Evolutionary conservation across 2,113 vertebrate species (phyloP), one percentile per base, ranked within the genome.

Genomic region (Megaceryle maxima): DNA sequence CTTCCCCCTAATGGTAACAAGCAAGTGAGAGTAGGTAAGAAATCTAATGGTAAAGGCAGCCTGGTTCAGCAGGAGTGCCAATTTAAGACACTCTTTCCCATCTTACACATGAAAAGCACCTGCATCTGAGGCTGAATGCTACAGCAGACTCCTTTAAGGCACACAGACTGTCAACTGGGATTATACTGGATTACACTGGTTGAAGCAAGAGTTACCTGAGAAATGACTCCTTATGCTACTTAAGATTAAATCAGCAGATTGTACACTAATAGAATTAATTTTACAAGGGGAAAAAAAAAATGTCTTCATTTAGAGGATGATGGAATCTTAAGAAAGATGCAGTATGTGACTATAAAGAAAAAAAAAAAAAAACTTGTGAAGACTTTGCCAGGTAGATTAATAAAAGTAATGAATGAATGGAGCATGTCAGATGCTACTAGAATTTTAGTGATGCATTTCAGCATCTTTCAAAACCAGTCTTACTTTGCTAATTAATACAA

Each of bases 111-210:
- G 5, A 69, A 81, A 67, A 93, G 50, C 69, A 50, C 44, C 63
- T 64, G 74, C 73, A 84, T 25, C 44, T 69, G 68, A 70, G 35
- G 35, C 77, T 84, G 83, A 83, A 59, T 16, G 35, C 59, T 88
- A 2, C 29, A 77, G 60, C 68, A 91, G 44, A 60, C 16, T 87
- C 55, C 41, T 92, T 83, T 64, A 89, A 94, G 33, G 77, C 66
- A 82, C n/a, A 79, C 11, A 39, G 68, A 46, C 84, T 92, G 73
- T 75, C 80, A 87, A 0, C 13, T 64, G 73, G 73, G 80, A 94
- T 93, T 92, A 93, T 28, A 82, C 77, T 64, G 87, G 95, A 94
- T 97, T 93, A 93, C n/a, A 69, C 29, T 39, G 53, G 16, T 56
- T 90, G 94, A 90, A 92, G 85, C 43, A 81, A 92, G 68, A 0